These are phyloP conservation scores for Drosophila guanche DNA, from an alignment of 1,140 invertebrate genomes.

Conservation along the genomic window DNA sequence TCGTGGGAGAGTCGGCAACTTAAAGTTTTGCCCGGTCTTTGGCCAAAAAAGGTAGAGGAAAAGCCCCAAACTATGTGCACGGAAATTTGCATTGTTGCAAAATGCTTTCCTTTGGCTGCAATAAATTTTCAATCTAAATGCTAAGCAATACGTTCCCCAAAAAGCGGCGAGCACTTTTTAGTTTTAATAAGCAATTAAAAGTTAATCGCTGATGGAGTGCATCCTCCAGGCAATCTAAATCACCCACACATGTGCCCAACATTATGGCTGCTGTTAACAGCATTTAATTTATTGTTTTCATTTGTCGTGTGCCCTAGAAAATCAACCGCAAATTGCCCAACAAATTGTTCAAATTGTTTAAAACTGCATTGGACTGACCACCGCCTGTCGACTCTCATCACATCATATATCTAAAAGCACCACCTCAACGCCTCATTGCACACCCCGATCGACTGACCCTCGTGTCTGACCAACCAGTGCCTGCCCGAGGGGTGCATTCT, in stretches of 20 bases:
- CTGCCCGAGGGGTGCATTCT: conserved; percentile 1
- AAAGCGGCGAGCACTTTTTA: background rate
- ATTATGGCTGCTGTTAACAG: conserved; percentile 49
- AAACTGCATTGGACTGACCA: conserved; percentile 54
- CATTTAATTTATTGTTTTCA: conserved; percentile 68
- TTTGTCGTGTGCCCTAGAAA: conserved; percentile 61
- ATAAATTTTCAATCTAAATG: conserved; percentile 66
- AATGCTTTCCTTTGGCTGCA: conserved; percentile 1
- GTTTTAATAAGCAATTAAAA: conserved; percentile 75
- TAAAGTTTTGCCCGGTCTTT: conserved; percentile 26
- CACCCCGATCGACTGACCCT: conserved; percentile 56
- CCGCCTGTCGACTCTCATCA: conserved; percentile 7
- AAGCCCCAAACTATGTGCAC: conserved; percentile 16
- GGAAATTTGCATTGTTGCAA: conserved; percentile 61
- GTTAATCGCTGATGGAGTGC: conserved; percentile 28
- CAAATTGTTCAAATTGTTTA: conserved; percentile 78
- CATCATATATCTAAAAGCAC: conserved; percentile 1
- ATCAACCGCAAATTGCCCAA: conserved; percentile 72
- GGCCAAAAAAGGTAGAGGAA: background rate
- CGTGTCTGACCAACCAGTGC: conserved; percentile 37
- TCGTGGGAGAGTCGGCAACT: conserved; percentile 3
- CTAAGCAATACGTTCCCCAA: conserved; percentile 41
- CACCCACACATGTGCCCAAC: conserved; percentile 30
- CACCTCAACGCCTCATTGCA: conserved; percentile 71
- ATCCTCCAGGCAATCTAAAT: conserved; percentile 13